Conservation (phyloP, 64 coral and sea anemone species). For the Stylophora pistillata region DNA sequence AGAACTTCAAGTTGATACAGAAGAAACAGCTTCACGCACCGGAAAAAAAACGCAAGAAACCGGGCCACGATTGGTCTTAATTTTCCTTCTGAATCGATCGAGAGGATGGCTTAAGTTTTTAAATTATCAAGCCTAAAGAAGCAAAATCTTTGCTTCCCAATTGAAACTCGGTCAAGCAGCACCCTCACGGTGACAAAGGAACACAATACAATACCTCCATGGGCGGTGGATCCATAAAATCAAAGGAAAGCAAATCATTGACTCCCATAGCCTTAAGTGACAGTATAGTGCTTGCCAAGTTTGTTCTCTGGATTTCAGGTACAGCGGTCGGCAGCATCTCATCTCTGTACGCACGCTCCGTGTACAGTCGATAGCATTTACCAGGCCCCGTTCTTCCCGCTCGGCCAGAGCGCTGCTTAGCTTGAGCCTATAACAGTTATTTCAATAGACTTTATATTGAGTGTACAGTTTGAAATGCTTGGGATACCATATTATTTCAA, state of each 20-base stretch:
- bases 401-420: slow-evolving; percentile 92
- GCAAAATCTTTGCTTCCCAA: too few relatives aligned
- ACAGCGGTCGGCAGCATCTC: slow-evolving; percentile 98
- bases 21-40: too few relatives aligned
- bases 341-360: slow-evolving; percentile 95
- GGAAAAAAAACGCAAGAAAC: too few relatives aligned
- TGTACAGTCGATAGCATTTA: slow-evolving; percentile 99
- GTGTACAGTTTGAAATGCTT: not conserved
- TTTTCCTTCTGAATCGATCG: too few relatives aligned
- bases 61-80: too few relatives aligned
- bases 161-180: too few relatives aligned
- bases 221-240: slow-evolving; percentile 98
- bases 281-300: slow-evolving; percentile 93
- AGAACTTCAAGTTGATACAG: too few relatives aligned
- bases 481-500: too few relatives aligned
- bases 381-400: slow-evolving; percentile 97
- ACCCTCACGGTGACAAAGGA: not conserved
- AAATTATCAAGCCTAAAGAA: too few relatives aligned
- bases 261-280: slow-evolving; percentile 99
- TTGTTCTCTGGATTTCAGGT: slow-evolving; percentile 97
- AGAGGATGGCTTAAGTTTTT: too few relatives aligned
- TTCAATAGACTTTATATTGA: not conserved
- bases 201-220: slow-evolving; percentile 73
- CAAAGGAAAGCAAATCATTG: slow-evolving; percentile 93
- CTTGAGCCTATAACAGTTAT: slow-evolving; percentile 74